Evolutionary conservation across 2,113 vertebrate species (phyloP).

Genomic region (Podilymbus podiceps): DNA sequence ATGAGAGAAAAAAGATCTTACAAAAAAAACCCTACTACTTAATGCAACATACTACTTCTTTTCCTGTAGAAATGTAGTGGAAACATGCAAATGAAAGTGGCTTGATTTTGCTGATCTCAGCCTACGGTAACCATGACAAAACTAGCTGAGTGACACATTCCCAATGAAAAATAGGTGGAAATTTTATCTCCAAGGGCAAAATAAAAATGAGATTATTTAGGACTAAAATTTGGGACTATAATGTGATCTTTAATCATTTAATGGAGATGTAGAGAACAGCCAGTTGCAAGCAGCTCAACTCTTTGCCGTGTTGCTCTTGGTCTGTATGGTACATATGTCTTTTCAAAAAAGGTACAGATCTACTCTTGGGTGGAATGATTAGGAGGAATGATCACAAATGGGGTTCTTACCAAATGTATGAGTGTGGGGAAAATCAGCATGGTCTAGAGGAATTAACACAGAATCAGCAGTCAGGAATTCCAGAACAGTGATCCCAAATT

Average conservation of each 20-base stretch:
- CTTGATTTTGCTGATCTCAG: constrained; percentile 11
- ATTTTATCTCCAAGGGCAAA: background rate
- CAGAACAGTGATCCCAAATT: background rate
- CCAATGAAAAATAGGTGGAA: background rate
- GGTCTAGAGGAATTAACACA: background rate
- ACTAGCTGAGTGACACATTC: background rate
- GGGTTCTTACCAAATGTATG: background rate
- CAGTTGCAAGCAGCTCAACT: background rate
- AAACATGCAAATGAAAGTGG: background rate
- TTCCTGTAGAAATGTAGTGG: background rate
- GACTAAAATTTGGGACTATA: background rate
- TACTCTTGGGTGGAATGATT: background rate
- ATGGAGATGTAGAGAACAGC: background rate
- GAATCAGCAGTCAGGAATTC: background rate
- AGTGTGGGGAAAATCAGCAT: background rate
- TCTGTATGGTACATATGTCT: rapidly evolving
- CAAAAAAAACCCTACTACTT: background rate
- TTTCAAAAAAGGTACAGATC: background rate
- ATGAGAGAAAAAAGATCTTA: background rate
- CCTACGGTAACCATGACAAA: background rate
- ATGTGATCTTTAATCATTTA: background rate
- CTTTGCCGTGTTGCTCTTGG: background rate
- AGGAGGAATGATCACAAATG: background rate
- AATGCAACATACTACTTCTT: background rate
- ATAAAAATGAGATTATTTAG: background rate